phyloP scores from a whole-genome alignment of 2,797 vertebrate species.

The Schizopygopsis malacanthus region DNA sequence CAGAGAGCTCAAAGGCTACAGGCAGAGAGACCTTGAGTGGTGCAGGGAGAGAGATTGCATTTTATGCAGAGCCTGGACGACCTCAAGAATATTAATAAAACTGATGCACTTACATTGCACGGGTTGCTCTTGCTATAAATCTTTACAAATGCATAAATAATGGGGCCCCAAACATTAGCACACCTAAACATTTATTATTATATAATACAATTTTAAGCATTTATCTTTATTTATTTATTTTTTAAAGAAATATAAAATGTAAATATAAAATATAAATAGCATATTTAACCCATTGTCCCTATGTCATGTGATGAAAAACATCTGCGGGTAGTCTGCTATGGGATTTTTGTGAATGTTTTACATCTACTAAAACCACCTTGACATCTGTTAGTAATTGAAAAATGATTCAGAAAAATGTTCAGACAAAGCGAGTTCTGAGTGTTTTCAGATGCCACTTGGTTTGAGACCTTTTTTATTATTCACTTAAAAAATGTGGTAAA shows the following conservation, averaged over 20 bases:
- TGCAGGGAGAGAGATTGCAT: slow-evolving; percentile 21
- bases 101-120: neutral
- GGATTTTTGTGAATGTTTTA: neutral
- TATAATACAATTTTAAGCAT: neutral
- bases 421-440: neutral
- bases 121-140: neutral
- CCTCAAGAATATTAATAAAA: slow-evolving; percentile 15
- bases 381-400: neutral
- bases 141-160: neutral
- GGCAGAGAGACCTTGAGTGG: slow-evolving; percentile 32
- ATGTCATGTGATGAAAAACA: neutral
- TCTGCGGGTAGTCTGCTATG: neutral
- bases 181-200: neutral
- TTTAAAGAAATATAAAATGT: neutral
- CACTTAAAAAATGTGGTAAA: neutral
- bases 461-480: neutral
- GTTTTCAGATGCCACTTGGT: slow-evolving; percentile 4
- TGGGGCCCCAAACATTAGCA: too few species aligned
- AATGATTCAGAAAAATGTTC: neutral
- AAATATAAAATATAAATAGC: too few species aligned
- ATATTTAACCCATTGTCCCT: neutral
- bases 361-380: neutral
- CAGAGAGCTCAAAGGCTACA: slow-evolving; percentile 50
- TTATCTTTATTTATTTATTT: neutral
- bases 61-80: slow-evolving; percentile 24